phyloP scores from a whole-genome alignment of 2,888 invertebrate species.

The Dendrolimus pini region DNA sequence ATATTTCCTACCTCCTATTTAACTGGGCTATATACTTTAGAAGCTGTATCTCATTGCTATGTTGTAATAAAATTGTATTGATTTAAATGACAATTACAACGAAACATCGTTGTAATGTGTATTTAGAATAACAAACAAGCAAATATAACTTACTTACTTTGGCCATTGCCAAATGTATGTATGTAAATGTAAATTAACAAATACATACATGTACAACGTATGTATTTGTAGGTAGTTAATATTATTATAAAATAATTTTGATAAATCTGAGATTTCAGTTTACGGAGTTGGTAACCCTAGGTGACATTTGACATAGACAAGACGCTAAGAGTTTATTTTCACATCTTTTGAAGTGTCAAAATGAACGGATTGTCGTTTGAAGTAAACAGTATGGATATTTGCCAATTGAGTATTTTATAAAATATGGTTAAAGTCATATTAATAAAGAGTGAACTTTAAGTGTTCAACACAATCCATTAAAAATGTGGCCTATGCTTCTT shows the following conservation, averaged over 20 bases:
- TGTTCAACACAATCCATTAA: slow-evolving; percentile 43
- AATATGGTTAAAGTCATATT: slow-evolving; percentile 65
- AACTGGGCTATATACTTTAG: too few species aligned
- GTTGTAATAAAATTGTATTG: too few species aligned
- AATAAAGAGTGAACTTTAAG: slow-evolving; percentile 40
- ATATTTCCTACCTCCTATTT: too few species aligned
- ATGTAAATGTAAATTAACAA: too few species aligned
- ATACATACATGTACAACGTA: not conserved
- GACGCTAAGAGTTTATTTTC: not conserved
- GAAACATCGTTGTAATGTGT: too few species aligned
- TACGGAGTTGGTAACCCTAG: slow-evolving; percentile 22
- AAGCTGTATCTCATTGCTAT: too few species aligned
- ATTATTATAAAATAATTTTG: not conserved
- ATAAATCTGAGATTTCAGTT: too few species aligned
- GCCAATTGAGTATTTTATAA: slow-evolving; percentile 67
- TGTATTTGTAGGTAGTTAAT: slow-evolving; percentile 4
- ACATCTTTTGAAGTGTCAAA: slow-evolving; percentile 62
- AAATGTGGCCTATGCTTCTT: slow-evolving; percentile 82
- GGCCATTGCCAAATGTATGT: too few species aligned
- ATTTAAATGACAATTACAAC: too few species aligned
- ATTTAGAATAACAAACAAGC: too few species aligned
- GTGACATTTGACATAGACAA: slow-evolving; percentile 39
- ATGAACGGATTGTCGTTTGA: slow-evolving; percentile 75
- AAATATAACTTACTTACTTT: too few species aligned
- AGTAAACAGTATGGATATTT: slow-evolving; percentile 78